A percentile compares a stretch with the other conserved stretches of the same genome.
Evolutionary conservation across 2,113 vertebrate genomes (phyloP).

Genomic region (Clarias batrachus): DNA sequence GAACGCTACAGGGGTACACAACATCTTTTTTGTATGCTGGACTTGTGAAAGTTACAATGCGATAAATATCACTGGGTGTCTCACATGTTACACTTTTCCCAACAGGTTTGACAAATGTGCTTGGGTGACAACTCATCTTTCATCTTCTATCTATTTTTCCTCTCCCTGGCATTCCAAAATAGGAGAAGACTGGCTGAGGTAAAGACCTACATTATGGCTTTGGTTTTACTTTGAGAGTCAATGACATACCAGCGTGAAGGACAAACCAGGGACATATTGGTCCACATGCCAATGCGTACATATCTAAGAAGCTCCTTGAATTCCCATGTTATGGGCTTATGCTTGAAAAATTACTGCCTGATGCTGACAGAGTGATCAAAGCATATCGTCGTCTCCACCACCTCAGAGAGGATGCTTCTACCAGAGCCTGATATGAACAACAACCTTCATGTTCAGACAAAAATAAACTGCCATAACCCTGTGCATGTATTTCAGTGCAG

Average conservation of each 20-base stretch:
- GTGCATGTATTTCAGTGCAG: constrained; percentile 22
- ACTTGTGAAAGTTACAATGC: constrained; percentile 56
- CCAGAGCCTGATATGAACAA: constrained; percentile 37
- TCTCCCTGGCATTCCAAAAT: constrained; percentile 63
- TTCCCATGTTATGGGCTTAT: background rate
- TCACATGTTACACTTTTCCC: constrained; percentile 66
- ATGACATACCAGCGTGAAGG: constrained; percentile 25
- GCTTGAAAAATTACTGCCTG: constrained; percentile 38
- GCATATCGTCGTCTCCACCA: constrained; percentile 41
- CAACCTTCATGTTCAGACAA: constrained; percentile 50
- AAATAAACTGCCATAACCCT: constrained; percentile 61
- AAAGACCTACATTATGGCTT: constrained; percentile 42
- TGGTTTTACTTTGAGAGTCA: constrained; percentile 6
- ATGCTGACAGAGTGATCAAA: constrained; percentile 46
- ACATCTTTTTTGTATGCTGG: constrained; percentile 36
- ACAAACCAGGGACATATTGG: constrained; percentile 18
- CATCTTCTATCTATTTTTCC: constrained; percentile 61
- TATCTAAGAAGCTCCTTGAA: constrained; percentile 13
- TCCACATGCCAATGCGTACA: background rate
- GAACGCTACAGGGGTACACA: constrained; percentile 28
- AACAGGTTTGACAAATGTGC: constrained; percentile 67
- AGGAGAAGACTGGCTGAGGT: constrained; percentile 42
- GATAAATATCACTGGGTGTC: constrained; percentile 71
- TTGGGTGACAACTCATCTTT: constrained; percentile 67
- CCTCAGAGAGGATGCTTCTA: constrained; percentile 57